phyloP scores from a whole-genome alignment of 2,888 invertebrate species.

The Xanthorhoe designata region DNA sequence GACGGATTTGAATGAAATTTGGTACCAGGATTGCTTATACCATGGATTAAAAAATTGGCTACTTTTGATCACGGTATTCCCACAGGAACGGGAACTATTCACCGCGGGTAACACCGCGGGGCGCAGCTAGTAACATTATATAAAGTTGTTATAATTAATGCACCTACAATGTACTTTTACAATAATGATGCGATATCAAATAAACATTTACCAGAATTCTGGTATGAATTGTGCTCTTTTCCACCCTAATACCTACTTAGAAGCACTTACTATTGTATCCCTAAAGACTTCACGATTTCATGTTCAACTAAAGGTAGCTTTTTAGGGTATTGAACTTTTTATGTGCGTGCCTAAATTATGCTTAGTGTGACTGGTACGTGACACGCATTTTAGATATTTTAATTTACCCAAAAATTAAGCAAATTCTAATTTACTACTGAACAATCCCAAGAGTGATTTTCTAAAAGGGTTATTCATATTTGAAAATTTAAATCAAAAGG shows the following conservation, averaged over 20 bases:
- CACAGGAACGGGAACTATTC: too few relatives aligned
- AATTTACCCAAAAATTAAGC: too few relatives aligned
- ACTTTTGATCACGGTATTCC: too few relatives aligned
- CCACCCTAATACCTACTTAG: constrained; percentile 50
- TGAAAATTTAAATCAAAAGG: neutral
- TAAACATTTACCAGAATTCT: constrained; percentile 11
- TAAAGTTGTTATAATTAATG: neutral
- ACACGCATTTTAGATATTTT: constrained; percentile 22
- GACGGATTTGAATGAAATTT: too few relatives aligned
- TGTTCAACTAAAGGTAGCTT: constrained; percentile 37
- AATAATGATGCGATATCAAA: neutral
- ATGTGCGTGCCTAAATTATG: constrained; percentile 43
- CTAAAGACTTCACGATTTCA: constrained; percentile 50
- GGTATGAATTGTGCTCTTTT: constrained; percentile 51
- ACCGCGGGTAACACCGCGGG: too few relatives aligned
- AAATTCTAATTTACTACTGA: too few relatives aligned
- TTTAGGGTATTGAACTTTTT: constrained; percentile 43
- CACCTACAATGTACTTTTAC: neutral
- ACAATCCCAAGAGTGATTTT: neutral
- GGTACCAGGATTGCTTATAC: too few relatives aligned
- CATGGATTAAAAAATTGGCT: too few relatives aligned
- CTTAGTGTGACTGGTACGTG: constrained; percentile 39
- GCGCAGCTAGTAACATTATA: too few relatives aligned
- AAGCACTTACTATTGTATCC: constrained; percentile 55
- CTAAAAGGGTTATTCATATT: neutral